phyloP scores from a whole-genome alignment of 2,797 vertebrate species.

The Pangasius krempfi region DNA sequence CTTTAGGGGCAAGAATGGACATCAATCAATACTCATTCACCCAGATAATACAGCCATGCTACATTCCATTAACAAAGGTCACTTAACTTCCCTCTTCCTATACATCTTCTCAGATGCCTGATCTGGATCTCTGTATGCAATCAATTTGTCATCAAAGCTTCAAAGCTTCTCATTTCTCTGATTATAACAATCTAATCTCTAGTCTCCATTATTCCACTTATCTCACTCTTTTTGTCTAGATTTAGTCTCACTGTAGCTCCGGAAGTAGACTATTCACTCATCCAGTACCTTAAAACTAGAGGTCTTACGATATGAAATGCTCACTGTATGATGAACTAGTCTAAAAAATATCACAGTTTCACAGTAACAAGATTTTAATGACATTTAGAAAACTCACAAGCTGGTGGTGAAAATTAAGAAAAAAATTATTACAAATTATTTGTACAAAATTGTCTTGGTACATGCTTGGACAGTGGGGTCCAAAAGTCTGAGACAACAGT shows the following conservation, averaged over 20 bases:
- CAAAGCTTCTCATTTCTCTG: slow-evolving; percentile 34
- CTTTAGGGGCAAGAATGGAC: slow-evolving; percentile 31
- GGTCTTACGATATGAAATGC: background rate
- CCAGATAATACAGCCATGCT: slow-evolving; percentile 45
- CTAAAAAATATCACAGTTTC: background rate
- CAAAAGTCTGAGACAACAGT: background rate
- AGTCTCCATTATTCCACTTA: background rate
- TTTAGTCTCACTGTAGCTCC: background rate
- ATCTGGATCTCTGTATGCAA: slow-evolving; percentile 44
- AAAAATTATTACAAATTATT: background rate
- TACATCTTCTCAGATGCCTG: slow-evolving; percentile 12
- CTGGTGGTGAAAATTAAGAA: background rate
- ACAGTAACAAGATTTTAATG: background rate
- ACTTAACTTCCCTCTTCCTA: slow-evolving; percentile 35
- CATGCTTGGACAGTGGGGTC: background rate
- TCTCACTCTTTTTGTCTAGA: background rate
- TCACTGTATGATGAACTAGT: background rate
- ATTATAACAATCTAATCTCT: slow-evolving; percentile 38
- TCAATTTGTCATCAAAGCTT: slow-evolving; percentile 48
- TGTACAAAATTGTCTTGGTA: background rate
- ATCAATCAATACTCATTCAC: slow-evolving; percentile 50
- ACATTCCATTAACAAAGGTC: slow-evolving; percentile 48
- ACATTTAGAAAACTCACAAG: background rate
- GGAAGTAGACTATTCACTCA: background rate
- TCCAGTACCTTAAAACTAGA: background rate